Evolutionary conservation across 2,113 vertebrate species (phyloP), one percentile per base, ranked within the genome.

Genomic region (Prionailurus viverrinus): DNA sequence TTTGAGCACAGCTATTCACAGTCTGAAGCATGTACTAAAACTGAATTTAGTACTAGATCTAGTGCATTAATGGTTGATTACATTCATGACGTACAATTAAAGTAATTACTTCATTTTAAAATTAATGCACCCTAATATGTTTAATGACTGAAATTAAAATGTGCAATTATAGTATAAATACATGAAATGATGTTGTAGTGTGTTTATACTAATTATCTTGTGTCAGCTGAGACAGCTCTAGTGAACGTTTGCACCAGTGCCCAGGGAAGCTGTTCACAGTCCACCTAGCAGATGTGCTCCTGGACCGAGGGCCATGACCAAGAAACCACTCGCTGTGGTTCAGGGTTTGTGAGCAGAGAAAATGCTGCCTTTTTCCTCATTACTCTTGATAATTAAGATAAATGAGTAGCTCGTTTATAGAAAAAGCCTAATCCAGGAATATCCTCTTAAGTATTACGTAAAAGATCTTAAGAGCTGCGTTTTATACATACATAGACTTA

Each of bases 91-190:
- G 1, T 15, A 94, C 63, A 98, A 97, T 97, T 97, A 97, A 95
- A 91, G 71, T 79, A 97, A 97, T 98, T 96, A 94, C 79, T 95
- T 90, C 86, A 95, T 89, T 96, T 97, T 96, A 89, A 97, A 95
- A 97, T 93, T 93, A 94, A 96, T 94, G n/a, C n/a, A 88, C 78
- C 93, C 66, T 97, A 97, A 90, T 96, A 95, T 95, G 71, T 65
- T 97, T 98, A 98, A 97, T 97, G 97, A 97, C 87, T 90, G 95
- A 96, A 97, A 96, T 98, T 66, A 97, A 97, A 97, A 95, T 36
- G 81, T 58, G 71, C 81, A 97, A 97, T 97, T 88, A 95, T 82
- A 83, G 69, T 97, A 92, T 97, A 96, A 97, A 96, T 96, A 82
- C 87, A 93, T 91, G 92, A 94, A 96, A 94, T 92, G 53, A 94